These are phyloP conservation scores for Antedon mediterranea DNA, from an alignment of 53 echinoderm and acorn worm genomes.

Conservation along the genomic window DNA sequence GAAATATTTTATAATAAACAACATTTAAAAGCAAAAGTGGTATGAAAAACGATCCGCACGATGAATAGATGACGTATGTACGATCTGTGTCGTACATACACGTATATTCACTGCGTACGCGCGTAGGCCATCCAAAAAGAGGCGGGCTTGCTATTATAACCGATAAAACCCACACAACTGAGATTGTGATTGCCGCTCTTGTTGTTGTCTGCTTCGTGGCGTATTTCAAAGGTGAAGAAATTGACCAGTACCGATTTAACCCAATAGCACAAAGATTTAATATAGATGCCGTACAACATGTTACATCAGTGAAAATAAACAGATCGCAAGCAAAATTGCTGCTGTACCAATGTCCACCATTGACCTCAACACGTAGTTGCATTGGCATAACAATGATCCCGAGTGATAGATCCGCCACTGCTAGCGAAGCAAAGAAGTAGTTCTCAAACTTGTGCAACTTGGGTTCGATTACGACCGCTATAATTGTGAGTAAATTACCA, in stretches of 20 bases:
- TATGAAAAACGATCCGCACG: slow-evolving; percentile 61
- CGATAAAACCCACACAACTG: slow-evolving; percentile 41
- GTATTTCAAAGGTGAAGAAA: slow-evolving; percentile 41
- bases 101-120: not conserved
- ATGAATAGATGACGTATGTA: slow-evolving; percentile 50
- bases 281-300: slow-evolving; percentile 69
- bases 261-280: slow-evolving; percentile 64
- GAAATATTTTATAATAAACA: slow-evolving; percentile 49
- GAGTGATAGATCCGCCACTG: slow-evolving; percentile 52
- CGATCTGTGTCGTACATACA: slow-evolving; percentile 50
- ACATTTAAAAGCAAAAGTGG: slow-evolving; percentile 47
- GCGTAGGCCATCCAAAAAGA: slow-evolving; percentile 57
- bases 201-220: slow-evolving; percentile 36
- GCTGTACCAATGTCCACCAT: slow-evolving; percentile 44
- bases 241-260: slow-evolving; percentile 54
- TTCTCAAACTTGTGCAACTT: slow-evolving; percentile 62
- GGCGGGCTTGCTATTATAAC: slow-evolving; percentile 67
- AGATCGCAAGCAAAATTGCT: slow-evolving; percentile 37
- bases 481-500: slow-evolving; percentile 50
- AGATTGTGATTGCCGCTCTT: slow-evolving; percentile 36
- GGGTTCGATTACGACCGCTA: slow-evolving; percentile 40
- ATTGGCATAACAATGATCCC: slow-evolving; percentile 55
- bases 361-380: slow-evolving; percentile 37
- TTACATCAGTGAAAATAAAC: slow-evolving; percentile 74
- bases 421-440: slow-evolving; percentile 67